Evolutionary conservation across 1,140 invertebrate species (phyloP).

Genomic region (Ruditapes philippinarum): DNA sequence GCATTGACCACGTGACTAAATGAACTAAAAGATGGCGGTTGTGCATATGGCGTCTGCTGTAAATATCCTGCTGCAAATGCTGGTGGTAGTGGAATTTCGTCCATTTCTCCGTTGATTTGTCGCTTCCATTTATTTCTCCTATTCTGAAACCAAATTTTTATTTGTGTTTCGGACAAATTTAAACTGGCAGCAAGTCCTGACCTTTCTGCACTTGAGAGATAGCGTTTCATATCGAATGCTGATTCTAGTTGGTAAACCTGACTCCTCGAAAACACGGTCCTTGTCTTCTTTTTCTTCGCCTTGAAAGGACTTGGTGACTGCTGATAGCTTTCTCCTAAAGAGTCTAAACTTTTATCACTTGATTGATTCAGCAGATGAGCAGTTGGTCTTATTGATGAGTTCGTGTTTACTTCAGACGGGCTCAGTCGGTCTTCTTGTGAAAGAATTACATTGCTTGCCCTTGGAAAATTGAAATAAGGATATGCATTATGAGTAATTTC

Average conservation of each 20-base stretch:
- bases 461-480: neutral
- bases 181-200: conserved; percentile 97
- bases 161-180: conserved; percentile 97
- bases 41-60: neutral
- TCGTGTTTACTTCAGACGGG: neutral
- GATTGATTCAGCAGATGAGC: neutral
- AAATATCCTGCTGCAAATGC: conserved; percentile 48
- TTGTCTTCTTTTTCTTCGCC: conserved; percentile 87
- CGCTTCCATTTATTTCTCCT: conserved; percentile 99
- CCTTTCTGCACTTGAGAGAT: conserved; percentile 98
- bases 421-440: neutral
- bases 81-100: conserved; percentile 56
- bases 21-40: neutral
- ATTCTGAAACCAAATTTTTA: conserved; percentile 90
- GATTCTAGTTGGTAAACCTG: conserved; percentile 98
- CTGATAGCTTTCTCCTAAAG: conserved; percentile 49
- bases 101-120: conserved; percentile 89
- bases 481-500: neutral
- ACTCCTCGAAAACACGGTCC: conserved; percentile 99
- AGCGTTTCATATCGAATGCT: conserved; percentile 99
- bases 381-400: neutral
- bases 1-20: conserved; percentile 32
- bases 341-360: conserved; percentile 57
- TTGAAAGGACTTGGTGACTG: conserved; percentile 53
- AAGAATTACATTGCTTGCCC: neutral